Conservation (phyloP, 2,888 invertebrate species). For the Dryococelus australis region DNA sequence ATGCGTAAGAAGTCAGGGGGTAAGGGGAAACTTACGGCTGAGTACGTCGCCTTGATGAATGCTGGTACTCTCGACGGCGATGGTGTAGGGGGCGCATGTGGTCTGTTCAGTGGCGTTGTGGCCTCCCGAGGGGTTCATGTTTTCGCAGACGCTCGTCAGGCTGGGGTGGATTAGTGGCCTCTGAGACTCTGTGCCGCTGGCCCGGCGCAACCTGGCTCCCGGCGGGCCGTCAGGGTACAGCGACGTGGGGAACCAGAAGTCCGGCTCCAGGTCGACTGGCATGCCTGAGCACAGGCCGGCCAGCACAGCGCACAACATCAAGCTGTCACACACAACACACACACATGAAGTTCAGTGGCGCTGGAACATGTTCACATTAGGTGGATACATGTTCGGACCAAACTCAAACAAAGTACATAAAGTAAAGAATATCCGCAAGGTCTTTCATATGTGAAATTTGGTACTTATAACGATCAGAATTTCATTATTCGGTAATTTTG, state of each 20-base stretch:
- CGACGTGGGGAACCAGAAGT: not conserved
- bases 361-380: too few relatives aligned
- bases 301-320: not conserved
- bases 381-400: too few relatives aligned
- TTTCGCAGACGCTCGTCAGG: not conserved
- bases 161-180: not conserved
- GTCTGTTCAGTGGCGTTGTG: not conserved
- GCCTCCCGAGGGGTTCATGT: not conserved
- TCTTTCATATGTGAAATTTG: too few relatives aligned
- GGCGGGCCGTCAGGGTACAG: not conserved
- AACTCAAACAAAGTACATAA: too few relatives aligned
- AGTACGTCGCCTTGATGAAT: not conserved
- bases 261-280: not conserved
- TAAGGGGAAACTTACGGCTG: not conserved
- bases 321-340: not conserved
- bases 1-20: too few relatives aligned
- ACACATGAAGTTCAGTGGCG: not conserved
- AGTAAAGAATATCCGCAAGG: too few relatives aligned
- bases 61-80: not conserved
- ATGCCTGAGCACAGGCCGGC: slow-evolving; percentile 10
- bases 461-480: too few relatives aligned
- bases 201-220: not conserved
- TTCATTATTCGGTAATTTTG: too few relatives aligned
- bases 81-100: not conserved
- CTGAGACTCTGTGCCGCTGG: not conserved